Base-by-base conservation (phyloP, 2,797 vertebrate genomes). In the Aplochiton taeniatus region DNA sequence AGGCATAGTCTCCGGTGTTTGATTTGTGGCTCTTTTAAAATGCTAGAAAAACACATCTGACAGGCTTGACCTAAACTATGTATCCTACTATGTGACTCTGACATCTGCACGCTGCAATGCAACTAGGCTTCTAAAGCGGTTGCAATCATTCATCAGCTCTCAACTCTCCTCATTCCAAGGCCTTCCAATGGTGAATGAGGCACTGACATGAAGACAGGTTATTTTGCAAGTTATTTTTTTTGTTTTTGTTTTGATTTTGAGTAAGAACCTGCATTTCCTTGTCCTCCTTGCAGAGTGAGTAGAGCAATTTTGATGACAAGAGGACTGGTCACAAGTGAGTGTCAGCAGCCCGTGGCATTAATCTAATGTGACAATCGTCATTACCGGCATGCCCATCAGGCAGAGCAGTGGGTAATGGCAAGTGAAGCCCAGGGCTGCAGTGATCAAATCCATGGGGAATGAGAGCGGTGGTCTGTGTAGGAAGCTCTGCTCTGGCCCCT, bases 311-410 rank as follows among this genome's bases (percentile, higher is more conserved):
- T 44, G 63, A 52, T 84, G 79, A 81, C 82, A 85, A 77, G 68
- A 60, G 56, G 64, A 65, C 57, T 16, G 65, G 64, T 71, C 43
- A 45, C 44, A 53, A 69, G 65, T 77, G 65, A 70, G 54, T 63
- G 68, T 61, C 66, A 63, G 45, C 45, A 68, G 72, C 77, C 59
- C 55, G 47, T 54, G 58, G 70, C 41, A 41, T 64, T 83, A 82
- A 89, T 81, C 48, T 72, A 74, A 86, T 61, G 67, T 74, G 85
- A 88, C 87, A 85, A 63, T 84, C 74, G 59, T 71, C 58, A 78
- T 73, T 63, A 81, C 58, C 66, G 58, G 73, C 66, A 65, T 80
- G 79, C 70, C 72, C 54, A 62, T 85, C 76, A 80, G 18, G 57
- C 52, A 18, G 63, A 62, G 52, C 13, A 13, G 54, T 58, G 68